A percentile compares a stretch with the other conserved stretches of the same genome.
phyloP scores from a whole-genome alignment of 2,888 invertebrate genomes.

The Catocala nupta region DNA sequence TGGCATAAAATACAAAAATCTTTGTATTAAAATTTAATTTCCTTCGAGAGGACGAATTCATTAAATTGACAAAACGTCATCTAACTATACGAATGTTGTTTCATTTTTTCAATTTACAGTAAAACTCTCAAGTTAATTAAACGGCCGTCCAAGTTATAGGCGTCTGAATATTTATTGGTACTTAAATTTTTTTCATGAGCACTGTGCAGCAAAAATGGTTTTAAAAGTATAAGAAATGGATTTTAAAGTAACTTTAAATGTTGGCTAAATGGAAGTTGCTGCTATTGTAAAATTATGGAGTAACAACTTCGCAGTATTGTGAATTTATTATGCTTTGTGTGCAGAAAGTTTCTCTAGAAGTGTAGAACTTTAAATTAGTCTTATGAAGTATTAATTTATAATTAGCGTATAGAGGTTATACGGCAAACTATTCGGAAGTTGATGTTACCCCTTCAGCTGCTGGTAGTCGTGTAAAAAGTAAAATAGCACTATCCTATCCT shows the following conservation, averaged over 20 bases:
- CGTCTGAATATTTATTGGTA: slow-evolving; percentile 21
- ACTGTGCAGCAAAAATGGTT: slow-evolving; percentile 1
- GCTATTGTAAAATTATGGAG: no score
- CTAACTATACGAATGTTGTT: slow-evolving; percentile 38
- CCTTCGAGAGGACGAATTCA: slow-evolving; percentile 39
- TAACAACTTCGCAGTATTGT: no score
- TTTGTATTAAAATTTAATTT: slow-evolving; percentile 54
- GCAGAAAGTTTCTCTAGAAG: no score
- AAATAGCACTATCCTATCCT: no score
- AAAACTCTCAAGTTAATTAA: slow-evolving; percentile 61
- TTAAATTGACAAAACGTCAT: slow-evolving; percentile 32
- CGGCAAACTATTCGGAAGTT: no score
- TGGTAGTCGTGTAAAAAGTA: no score
- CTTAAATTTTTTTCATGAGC: slow-evolving; percentile 17
- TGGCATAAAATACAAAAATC: slow-evolving; percentile 22
- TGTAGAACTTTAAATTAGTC: no score
- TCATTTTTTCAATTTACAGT: slow-evolving; percentile 68
- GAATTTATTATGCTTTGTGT: no score
- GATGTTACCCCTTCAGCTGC: no score
- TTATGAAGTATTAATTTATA: no score
- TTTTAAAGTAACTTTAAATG: background rate
- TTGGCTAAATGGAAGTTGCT: no score
- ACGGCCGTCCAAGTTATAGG: slow-evolving; percentile 35
- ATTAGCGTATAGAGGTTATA: no score
- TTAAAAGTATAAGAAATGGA: background rate